Base-by-base conservation (phyloP, 64 coral and sea anemone genomes). In the Stylophora pistillata region DNA sequence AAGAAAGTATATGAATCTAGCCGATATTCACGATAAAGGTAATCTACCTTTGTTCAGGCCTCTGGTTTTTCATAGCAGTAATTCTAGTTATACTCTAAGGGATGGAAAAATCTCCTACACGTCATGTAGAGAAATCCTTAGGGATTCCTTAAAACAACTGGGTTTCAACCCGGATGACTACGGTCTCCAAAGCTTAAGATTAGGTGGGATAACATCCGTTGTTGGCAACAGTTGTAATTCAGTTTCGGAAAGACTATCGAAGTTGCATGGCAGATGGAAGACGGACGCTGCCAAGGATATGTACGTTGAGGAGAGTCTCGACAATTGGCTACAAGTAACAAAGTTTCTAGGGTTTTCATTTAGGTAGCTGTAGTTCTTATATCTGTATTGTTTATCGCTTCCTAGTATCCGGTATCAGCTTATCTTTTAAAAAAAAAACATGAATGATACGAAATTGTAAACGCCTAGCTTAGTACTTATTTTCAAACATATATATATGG, bases 221-320 rank as follows among this genome's bases (percentile, higher is more conserved):
- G 86, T 93, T 23, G 56, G 82, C 4, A 72, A 88, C 30, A 82
- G 77, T 53, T 65, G 56, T 26, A 94, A 84, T 85, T 68, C 86
- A 25, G 30, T 89, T 64, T 64, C 78, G 29, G 92, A 94, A 76
- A 74, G 91, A n/a, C 55, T 88, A 5, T 18, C 81, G 3, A 88
- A 88, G 63, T 23, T 93, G 23, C 77, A 93, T 81, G 78, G 91
- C 28, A 80, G 86, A 55, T 93, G 77, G 91, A 88, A 88, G 27
- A 68, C 80, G 0, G 81, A 91, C 54, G 25, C 33, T 55, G 81
- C 81, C 13, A 91, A 91, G 56, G 89, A 91, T 33, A 86, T 85
- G 89, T 85, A 91, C 26, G 59, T 78, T 10, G 18, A 78, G 69
- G 87, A 78, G 69, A 53, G 52, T 32, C 30, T 88, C 6, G 10